These are phyloP conservation scores for Philopedon plagiatum DNA, from an alignment of 2,888 invertebrate species.

Conservation along the genomic window DNA sequence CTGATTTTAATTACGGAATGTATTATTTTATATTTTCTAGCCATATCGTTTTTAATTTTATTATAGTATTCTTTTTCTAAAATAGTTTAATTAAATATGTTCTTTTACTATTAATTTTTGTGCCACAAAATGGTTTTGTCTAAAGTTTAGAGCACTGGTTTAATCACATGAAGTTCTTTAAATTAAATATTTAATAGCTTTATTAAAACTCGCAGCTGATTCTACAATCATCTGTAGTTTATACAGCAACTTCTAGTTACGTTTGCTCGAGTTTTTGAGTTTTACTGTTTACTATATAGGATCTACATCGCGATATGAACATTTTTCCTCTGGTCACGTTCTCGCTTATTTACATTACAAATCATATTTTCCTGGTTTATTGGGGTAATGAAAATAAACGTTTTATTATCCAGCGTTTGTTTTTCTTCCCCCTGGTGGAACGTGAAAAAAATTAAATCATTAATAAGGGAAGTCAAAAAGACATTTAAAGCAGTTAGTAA, in stretches of 20 bases:
- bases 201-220: neutral
- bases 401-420: slow-evolving; percentile 39
- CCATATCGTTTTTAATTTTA: too few species aligned
- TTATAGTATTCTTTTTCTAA: too few species aligned
- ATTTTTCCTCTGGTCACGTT: slow-evolving; percentile 41
- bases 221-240: too few species aligned
- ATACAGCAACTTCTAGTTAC: neutral
- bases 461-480: slow-evolving; percentile 5
- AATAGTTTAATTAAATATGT: too few species aligned
- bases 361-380: slow-evolving; percentile 42
- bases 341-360: slow-evolving; percentile 42
- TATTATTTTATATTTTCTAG: too few species aligned
- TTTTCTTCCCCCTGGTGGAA: slow-evolving; percentile 12
- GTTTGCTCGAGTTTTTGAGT: neutral
- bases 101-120: too few species aligned
- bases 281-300: slow-evolving; percentile 23
- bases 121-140: too few species aligned
- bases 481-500: slow-evolving; percentile 9
- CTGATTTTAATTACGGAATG: too few species aligned
- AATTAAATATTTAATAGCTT: neutral
- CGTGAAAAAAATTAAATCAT: slow-evolving; percentile 18
- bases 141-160: too few species aligned
- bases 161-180: too few species aligned
- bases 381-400: slow-evolving; percentile 45
- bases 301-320: slow-evolving; percentile 20